Conservation (phyloP, 1,140 invertebrate species). For the Belonocnema kinseyi region DNA sequence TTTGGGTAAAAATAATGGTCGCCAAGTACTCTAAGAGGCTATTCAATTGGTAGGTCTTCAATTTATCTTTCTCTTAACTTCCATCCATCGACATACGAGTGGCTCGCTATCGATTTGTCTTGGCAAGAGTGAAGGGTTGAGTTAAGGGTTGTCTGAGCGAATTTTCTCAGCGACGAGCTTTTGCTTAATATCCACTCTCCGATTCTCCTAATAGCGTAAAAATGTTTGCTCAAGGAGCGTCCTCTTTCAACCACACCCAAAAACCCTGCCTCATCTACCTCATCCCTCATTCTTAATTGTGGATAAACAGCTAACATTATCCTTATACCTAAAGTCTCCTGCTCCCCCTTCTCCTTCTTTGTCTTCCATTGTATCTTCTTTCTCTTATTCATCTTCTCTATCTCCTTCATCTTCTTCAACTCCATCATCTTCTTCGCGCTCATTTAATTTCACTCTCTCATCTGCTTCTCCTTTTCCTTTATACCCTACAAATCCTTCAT, state of each 20-base stretch:
- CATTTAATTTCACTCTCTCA: no score
- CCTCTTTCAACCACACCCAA: neutral
- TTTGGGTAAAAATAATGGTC: constrained; percentile 46
- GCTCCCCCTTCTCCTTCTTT: no score
- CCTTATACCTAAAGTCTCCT: no score
- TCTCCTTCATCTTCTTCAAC: no score
- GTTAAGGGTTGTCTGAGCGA: constrained; percentile 40
- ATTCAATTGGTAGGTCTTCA: constrained; percentile 46
- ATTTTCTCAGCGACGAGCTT: constrained; percentile 57
- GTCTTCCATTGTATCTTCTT: no score
- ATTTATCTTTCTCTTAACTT: constrained; percentile 56
- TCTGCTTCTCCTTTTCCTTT: no score
- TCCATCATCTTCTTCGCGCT: no score
- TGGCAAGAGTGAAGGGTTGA: constrained; percentile 47
- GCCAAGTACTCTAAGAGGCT: constrained; percentile 36
- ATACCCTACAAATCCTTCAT: no score
- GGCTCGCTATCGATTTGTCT: constrained; percentile 48
- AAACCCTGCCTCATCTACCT: no score
- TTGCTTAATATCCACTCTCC: constrained; percentile 67
- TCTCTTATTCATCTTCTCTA: no score
- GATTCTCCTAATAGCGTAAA: constrained; percentile 69
- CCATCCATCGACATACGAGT: constrained; percentile 35
- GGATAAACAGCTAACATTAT: no score
- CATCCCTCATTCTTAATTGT: no score
- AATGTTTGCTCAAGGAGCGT: constrained; percentile 67